Evolutionary conservation across 2,888 invertebrate genomes (phyloP).

Genomic region (Dicranocentrus wangi): DNA sequence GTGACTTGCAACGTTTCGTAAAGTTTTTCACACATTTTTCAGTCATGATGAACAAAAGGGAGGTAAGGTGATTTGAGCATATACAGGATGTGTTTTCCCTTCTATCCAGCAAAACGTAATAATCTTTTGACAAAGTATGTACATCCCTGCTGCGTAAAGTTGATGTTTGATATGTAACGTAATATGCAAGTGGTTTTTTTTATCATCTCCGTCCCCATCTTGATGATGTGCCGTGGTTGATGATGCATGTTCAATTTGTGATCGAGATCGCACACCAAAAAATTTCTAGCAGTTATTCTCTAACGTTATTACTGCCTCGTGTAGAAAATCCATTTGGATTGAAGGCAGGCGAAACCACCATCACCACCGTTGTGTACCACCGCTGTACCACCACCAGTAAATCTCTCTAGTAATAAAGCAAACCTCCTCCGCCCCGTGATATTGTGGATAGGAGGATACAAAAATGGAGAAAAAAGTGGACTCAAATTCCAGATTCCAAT

Average conservation of each 20-base stretch:
- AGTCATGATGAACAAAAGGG: background rate
- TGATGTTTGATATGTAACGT: too few species aligned
- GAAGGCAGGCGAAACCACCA: too few species aligned
- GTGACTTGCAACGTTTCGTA: background rate
- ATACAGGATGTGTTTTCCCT: too few species aligned
- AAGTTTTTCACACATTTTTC: background rate
- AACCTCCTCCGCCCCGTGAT: background rate
- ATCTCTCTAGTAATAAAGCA: constrained; percentile 34
- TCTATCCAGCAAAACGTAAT: too few species aligned
- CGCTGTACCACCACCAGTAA: background rate
- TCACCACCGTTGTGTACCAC: too few species aligned
- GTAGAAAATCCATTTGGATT: too few species aligned
- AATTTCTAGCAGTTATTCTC: background rate
- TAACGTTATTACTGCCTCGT: constrained; percentile 23
- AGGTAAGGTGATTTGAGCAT: background rate
- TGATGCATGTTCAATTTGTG: constrained; percentile 63
- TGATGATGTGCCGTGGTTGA: constrained; percentile 55
- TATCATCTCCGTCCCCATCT: constrained; percentile 25
- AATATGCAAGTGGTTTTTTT: constrained; percentile 18
- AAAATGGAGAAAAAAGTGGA: constrained; percentile 41
- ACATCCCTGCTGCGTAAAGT: too few species aligned
- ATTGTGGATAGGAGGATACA: background rate
- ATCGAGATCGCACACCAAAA: constrained; percentile 26
- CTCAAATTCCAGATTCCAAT: constrained; percentile 59
- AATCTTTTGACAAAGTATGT: too few species aligned